These are phyloP conservation scores for Andrena hattorfiana DNA, from an alignment of 2,888 invertebrate genomes.

Conservation along the genomic window DNA sequence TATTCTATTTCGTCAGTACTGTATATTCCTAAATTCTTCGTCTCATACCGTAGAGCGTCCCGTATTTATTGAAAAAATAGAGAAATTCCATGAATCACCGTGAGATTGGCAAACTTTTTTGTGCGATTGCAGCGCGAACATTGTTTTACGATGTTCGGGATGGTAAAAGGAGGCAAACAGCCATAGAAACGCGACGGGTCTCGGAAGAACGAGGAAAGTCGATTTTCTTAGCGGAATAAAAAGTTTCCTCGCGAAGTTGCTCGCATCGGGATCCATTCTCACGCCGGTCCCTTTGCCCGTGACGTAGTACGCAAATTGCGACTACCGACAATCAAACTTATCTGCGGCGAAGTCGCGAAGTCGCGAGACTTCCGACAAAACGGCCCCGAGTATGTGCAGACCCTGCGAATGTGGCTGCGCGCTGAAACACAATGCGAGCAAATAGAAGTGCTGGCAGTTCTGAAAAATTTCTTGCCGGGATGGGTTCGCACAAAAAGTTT, in stretches of 20 bases:
- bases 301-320: slow-evolving; percentile 58
- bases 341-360: slow-evolving; percentile 23
- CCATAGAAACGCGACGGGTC: neutral
- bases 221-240: slow-evolving; percentile 39
- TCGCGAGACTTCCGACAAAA: slow-evolving; percentile 1
- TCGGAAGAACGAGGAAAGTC: slow-evolving; percentile 29
- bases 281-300: slow-evolving; percentile 22
- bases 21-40: neutral
- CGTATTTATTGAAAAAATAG: neutral
- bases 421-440: neutral
- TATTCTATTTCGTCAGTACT: neutral
- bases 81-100: slow-evolving; percentile 10
- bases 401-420: neutral
- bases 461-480: slow-evolving; percentile 2
- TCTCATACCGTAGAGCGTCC: neutral
- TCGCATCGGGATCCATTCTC: slow-evolving; percentile 32
- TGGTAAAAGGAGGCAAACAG: slow-evolving; percentile 27
- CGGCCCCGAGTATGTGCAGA: neutral
- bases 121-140: slow-evolving; percentile 28
- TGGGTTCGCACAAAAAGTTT: slow-evolving; percentile 17
- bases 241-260: slow-evolving; percentile 40
- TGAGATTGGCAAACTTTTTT: slow-evolving; percentile 12
- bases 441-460: slow-evolving; percentile 1
- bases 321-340: slow-evolving; percentile 64
- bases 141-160: slow-evolving; percentile 49